Base-by-base conservation (phyloP, 2,113 vertebrate genomes). In the Brachionichthys hirsutus region DNA sequence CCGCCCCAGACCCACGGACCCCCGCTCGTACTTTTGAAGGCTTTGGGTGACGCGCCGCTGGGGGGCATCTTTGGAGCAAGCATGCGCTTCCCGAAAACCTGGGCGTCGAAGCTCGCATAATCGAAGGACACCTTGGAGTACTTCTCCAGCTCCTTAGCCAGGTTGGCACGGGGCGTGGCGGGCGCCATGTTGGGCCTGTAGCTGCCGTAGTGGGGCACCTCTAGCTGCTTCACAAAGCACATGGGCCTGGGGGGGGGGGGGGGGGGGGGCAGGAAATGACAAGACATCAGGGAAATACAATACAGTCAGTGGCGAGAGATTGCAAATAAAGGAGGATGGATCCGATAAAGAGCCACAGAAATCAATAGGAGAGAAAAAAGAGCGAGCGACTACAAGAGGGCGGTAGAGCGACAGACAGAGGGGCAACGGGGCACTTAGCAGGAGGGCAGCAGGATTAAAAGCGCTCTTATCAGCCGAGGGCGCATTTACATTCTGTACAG, bases 61-160 rank as follows among this genome's bases (percentile, higher is more conserved):
- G 94, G 93, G 91, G 92, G 93, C 92, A 97, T 96, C 94, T 99
- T 98, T 95, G 97, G 96, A 90, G 94, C 95, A 91, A 99, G 94
- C 92, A 94, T 92, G 87, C 93, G 95, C 92, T 95, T 98, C 92
- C 97, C 97, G 75, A 99, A 99, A 92, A 98, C 97, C 92, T 98
- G 97, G 86, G 95, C 97, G 64, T 99, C 97, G 70, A 99, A 99
- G 94, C 96, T 98, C 91, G 97, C 95, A 93, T 99, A 98, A 94
- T 99, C 97, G 68, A 98, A 99, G 89, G 95, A 97, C 88, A 97
- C 95, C 92, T 99, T 98, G 90, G 97, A 98, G 92, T 98, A 98
- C 75, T 98, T 99, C 91, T 99, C 97, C 89, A 99, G 92, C 87
- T 99, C 97, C 94, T 94, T 97, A 88, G 96, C 95, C 90, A 98